phyloP scores from a whole-genome alignment of 1,140 invertebrate species.

The Drosophila sulfurigaster region DNA sequence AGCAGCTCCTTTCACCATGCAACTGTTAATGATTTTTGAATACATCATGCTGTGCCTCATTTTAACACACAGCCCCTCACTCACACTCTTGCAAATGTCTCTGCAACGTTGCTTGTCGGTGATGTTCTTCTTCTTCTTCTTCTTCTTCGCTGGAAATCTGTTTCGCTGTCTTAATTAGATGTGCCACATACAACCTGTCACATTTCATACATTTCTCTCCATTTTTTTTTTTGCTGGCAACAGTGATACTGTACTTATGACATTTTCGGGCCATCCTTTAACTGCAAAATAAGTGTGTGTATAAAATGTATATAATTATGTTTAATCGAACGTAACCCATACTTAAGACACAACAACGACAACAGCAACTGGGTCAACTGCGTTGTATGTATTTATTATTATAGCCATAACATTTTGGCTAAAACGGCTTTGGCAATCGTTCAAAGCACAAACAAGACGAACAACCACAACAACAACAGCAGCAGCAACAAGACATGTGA shows the following conservation, averaged over 20 bases:
- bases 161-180: conserved; percentile 74
- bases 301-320: conserved; percentile 20
- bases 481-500: background rate
- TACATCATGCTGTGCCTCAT: conserved; percentile 71
- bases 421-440: conserved; percentile 36
- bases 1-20: conserved; percentile 56
- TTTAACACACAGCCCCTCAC: conserved; percentile 48
- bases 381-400: background rate
- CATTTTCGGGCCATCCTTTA: conserved; percentile 19
- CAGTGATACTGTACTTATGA: conserved; percentile 23
- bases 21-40: conserved; percentile 74
- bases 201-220: background rate
- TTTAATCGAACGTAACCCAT: conserved; percentile 14
- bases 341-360: conserved; percentile 17
- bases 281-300: background rate
- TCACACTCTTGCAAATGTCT: conserved; percentile 24
- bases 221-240: conserved; percentile 1
- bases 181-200: conserved; percentile 48
- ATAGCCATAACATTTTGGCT: conserved; percentile 12
- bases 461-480: background rate
- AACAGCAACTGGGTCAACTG: conserved; percentile 33
- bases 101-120: conserved; percentile 54
- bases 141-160: conserved; percentile 31
- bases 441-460: conserved; percentile 11
- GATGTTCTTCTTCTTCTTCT: conserved; percentile 28